Conservation (phyloP, 2,113 vertebrate genomes). For the Crocuta crocuta region DNA sequence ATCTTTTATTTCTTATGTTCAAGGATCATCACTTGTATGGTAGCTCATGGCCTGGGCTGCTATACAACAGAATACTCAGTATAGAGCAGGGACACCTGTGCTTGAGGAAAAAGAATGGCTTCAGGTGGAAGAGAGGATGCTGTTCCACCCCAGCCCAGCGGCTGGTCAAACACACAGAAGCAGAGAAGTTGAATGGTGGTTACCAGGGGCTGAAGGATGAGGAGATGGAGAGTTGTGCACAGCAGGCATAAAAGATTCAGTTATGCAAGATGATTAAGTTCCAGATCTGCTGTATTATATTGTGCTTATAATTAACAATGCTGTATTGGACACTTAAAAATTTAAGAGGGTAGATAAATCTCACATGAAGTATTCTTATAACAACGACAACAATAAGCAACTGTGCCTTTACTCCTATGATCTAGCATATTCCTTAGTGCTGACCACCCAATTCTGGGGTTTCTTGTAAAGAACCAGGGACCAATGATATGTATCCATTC, state of each 20-base stretch:
- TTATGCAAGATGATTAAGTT: neutral
- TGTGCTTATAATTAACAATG: neutral
- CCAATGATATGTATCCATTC: neutral
- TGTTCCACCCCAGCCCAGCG: neutral
- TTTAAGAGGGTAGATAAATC: neutral
- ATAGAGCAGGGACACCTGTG: neutral
- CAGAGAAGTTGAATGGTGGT: neutral
- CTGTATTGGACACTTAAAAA: neutral
- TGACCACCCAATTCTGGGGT: neutral
- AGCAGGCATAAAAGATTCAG: neutral
- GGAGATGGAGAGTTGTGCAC: neutral
- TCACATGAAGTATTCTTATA: neutral
- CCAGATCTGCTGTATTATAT: too few relatives aligned
- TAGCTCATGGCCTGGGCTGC: neutral
- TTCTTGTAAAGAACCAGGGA: neutral
- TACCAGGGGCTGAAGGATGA: neutral
- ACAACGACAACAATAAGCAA: neutral
- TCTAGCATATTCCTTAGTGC: neutral
- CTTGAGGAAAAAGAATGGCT: neutral
- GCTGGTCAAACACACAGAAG: neutral
- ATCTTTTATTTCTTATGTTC: neutral
- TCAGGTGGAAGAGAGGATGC: rapidly evolving
- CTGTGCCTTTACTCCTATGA: neutral
- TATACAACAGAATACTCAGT: neutral
- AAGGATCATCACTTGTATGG: neutral